Evolutionary conservation across 2,797 vertebrate species (phyloP), one percentile per base, ranked within the genome.

Genomic region (Dendrocincla tyrannina): DNA sequence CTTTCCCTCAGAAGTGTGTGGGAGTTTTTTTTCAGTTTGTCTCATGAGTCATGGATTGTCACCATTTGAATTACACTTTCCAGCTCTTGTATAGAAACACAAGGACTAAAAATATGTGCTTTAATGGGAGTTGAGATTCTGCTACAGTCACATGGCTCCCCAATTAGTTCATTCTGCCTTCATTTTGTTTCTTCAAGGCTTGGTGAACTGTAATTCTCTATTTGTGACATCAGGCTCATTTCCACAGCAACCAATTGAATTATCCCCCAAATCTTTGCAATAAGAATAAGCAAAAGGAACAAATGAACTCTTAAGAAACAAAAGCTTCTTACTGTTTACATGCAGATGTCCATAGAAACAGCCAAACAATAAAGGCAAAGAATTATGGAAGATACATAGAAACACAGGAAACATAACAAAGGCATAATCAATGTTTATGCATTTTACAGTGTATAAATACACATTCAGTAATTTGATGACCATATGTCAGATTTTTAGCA

Each of bases 211-310:
- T 49, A 93, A 76, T 66, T 89, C 67, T 95, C 64, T 93, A 69
- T 96, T 94, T 94, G 76, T 93, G 87, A 92, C 91, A 97, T 78
- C 81, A 93, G 77, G 82, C 90, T 81, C 76, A 96, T 96, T 95
- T 95, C 94, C 88, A 96, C 88, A 94, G 95, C 94, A 97, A 96
- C 92, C 77, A 91, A 96, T 33, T 91, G 70, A 90, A 95, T 94
- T 94, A 96, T 46, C 17, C 91, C 62, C 44, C 37, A 89, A 93
- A 93, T 89, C 63, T 82, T 91, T 94, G 33, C 77, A 93, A 80
- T 14, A 76, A 35, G 79, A 95, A 86, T 81, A 86, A 86, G 93
- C 58, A 95, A 66, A 10, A 81, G 79, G 55, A 95, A 90, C 35
- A 68, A 77, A 96, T 15, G 69, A 93, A 95, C 42, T 52, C 64